Conservation (phyloP, 2,888 invertebrate species). For the Oasisia sp. region DNA sequence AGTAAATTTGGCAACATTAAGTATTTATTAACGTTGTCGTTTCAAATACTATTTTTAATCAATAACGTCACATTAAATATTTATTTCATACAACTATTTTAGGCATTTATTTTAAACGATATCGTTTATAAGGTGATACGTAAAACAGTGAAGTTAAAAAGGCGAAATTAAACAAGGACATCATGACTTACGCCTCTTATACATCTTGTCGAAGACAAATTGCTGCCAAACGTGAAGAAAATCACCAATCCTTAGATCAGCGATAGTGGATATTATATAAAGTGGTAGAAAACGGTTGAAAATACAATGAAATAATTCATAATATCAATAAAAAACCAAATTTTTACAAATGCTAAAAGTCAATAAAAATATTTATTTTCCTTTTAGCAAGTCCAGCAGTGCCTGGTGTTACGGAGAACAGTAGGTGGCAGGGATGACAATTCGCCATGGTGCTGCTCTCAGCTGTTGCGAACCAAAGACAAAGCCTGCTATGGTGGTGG, state of each 20-base stretch:
- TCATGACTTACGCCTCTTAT: not conserved
- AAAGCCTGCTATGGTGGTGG: not conserved
- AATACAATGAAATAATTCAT: not conserved
- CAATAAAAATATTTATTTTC: not conserved
- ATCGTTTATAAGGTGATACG: not conserved
- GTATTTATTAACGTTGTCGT: too few species aligned
- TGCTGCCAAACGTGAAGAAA: not conserved
- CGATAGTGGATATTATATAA: not conserved
- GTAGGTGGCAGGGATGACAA: not conserved
- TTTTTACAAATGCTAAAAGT: not conserved
- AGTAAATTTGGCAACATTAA: too few species aligned
- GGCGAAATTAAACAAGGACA: not conserved
- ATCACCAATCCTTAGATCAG: not conserved
- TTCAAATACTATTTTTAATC: too few species aligned
- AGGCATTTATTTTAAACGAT: not conserved
- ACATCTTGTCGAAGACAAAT: not conserved
- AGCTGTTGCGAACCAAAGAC: not conserved
- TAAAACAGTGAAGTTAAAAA: not conserved
- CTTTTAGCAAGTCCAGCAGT: not conserved
- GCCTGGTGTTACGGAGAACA: too few species aligned
- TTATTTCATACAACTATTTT: not conserved
- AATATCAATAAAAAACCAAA: not conserved
- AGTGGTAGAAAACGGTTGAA: not conserved
- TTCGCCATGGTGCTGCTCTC: not conserved
- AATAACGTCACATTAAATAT: too few species aligned